Conservation (phyloP, 37 sponge, comb jelly and placozoan genomes). For the Spongia lamella region DNA sequence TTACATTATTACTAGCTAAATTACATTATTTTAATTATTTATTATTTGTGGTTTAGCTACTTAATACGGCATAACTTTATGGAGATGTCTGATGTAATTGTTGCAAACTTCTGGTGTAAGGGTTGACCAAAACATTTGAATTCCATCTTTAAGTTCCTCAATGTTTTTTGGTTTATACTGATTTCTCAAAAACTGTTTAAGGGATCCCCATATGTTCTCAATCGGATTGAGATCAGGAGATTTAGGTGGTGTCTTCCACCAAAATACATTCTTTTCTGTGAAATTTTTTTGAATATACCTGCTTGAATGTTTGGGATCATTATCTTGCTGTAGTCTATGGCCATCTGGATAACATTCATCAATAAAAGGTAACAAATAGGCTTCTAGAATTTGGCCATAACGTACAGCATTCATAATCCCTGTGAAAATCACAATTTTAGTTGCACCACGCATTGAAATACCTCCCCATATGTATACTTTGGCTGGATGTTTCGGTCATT, state of each 20-base stretch:
- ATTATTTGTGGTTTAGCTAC: too few species aligned
- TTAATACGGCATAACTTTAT: too few species aligned
- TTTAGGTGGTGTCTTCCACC: constrained; percentile 16
- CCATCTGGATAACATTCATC: background rate
- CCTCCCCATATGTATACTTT: constrained; percentile 45
- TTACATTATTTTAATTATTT: too few species aligned
- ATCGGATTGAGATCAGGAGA: constrained; percentile 8
- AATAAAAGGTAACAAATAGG: constrained; percentile 19
- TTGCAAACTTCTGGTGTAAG: too few species aligned
- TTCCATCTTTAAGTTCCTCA: background rate
- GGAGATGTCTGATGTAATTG: too few species aligned
- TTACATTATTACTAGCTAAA: too few species aligned
- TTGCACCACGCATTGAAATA: constrained; percentile 37
- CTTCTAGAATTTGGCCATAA: constrained; percentile 27
- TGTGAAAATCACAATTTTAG: constrained; percentile 35
- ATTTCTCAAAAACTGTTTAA: background rate
- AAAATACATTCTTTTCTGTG: background rate
- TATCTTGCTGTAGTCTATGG: constrained; percentile 33
- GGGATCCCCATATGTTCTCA: constrained; percentile 1
- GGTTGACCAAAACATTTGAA: background rate
- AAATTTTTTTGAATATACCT: background rate
- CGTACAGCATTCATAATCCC: constrained; percentile 35
- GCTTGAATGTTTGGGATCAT: too few species aligned
- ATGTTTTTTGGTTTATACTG: constrained; percentile 3
- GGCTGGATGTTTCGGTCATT: too few species aligned